Percentiles rank a stretch among this genome's conserved stretches.
phyloP scores from a whole-genome alignment of 2,113 vertebrate genomes.

The Echinops telfairi region DNA sequence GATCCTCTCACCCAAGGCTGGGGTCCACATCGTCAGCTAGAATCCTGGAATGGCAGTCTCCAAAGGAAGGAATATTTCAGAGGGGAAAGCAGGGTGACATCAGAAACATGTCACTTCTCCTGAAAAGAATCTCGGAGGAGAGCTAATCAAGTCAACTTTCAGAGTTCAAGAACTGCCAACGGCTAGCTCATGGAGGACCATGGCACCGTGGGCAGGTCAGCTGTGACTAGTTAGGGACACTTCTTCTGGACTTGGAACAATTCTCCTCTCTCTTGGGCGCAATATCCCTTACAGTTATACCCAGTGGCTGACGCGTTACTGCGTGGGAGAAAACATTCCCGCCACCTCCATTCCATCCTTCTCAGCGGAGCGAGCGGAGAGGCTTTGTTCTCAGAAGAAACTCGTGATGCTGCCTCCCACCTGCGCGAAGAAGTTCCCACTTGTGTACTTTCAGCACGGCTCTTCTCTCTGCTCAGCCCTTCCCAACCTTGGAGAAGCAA shows the following conservation, averaged over 20 bases:
- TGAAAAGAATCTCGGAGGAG: background rate
- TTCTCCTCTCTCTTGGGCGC: background rate
- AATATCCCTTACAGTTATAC: background rate
- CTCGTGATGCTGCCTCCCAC: background rate
- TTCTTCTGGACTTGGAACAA: background rate
- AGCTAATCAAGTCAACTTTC: background rate
- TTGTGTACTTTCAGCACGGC: background rate
- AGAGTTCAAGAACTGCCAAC: background rate
- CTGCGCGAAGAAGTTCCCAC: background rate
- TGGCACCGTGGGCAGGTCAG: background rate
- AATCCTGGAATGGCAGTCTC: background rate
- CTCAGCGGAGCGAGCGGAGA: background rate
- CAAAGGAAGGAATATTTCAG: background rate
- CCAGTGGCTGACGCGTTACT: background rate
- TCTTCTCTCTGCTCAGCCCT: background rate
- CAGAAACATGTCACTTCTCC: background rate
- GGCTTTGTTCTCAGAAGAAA: background rate
- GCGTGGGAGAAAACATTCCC: background rate
- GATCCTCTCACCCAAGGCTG: background rate
- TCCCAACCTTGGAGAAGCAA: background rate
- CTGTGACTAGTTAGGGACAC: background rate
- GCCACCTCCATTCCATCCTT: background rate
- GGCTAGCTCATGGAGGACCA: background rate
- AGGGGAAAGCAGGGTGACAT: background rate
- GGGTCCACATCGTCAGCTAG: background rate